Conservation (phyloP, 2,888 invertebrate species). For the Agrochola macilenta region DNA sequence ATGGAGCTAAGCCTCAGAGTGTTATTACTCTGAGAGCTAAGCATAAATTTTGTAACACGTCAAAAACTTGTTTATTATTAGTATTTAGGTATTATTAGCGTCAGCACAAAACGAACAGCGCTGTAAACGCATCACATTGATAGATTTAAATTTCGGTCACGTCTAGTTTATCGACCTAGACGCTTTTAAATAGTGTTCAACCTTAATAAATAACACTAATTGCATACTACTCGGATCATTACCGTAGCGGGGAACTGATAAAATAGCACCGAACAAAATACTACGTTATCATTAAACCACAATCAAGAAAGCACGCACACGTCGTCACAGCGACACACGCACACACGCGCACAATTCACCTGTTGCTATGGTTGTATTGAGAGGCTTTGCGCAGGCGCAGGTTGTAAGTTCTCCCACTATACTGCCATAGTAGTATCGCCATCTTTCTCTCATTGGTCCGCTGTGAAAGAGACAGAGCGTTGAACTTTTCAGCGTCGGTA, state of each 20-base stretch:
- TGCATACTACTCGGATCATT: constrained; percentile 74
- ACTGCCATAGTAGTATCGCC: constrained; percentile 73
- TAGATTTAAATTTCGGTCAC: constrained; percentile 45
- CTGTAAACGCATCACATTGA: constrained; percentile 40
- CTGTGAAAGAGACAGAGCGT: constrained; percentile 74
- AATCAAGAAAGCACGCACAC: constrained; percentile 85
- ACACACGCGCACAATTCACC: constrained; percentile 86
- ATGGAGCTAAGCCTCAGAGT: constrained; percentile 15
- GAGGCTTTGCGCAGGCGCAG: constrained; percentile 88
- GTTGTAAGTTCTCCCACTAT: constrained; percentile 85
- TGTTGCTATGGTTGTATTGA: constrained; percentile 85
- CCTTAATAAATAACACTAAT: constrained; percentile 74
- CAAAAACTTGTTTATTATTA: constrained; percentile 53
- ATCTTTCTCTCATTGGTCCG: constrained; percentile 70
- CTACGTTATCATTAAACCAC: constrained; percentile 86
- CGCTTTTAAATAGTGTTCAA: constrained; percentile 69
- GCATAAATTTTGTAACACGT: constrained; percentile 28
- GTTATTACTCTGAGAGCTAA: too few relatives aligned
- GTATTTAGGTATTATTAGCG: constrained; percentile 30
- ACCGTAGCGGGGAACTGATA: constrained; percentile 75
- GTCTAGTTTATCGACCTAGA: constrained; percentile 62
- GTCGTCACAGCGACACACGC: constrained; percentile 75
- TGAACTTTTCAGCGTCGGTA: constrained; percentile 80
- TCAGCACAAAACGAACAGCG: constrained; percentile 31
- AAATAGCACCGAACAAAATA: constrained; percentile 83